Evolutionary conservation across 92 coral and sea anemone species (phyloP).

Genomic region (Epizoanthus scotinus): DNA sequence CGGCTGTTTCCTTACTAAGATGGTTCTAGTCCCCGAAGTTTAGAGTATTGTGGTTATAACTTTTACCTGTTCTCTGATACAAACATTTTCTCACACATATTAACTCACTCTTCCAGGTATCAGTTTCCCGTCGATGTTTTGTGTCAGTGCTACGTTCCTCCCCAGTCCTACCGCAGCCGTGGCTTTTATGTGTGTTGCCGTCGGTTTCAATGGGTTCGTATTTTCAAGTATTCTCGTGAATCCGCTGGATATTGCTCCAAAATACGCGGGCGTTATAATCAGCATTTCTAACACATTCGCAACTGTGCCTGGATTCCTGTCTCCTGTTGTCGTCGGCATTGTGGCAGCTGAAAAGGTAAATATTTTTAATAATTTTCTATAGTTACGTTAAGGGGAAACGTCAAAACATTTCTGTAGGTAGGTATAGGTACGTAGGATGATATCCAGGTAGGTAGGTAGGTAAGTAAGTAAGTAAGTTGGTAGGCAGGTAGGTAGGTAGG

Average conservation of each 20-base stretch:
- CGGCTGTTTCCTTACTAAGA: too few relatives aligned
- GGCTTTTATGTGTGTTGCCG: conserved; percentile 1
- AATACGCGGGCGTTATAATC: conserved; percentile 5
- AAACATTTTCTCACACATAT: too few relatives aligned
- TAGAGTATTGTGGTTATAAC: too few relatives aligned
- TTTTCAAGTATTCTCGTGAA: conserved; percentile 15
- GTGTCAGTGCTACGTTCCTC: background rate
- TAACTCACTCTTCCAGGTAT: background rate
- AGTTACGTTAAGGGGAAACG: too few relatives aligned
- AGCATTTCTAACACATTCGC: conserved; percentile 12
- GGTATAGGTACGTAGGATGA: too few relatives aligned
- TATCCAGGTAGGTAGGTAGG: too few relatives aligned
- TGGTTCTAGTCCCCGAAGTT: too few relatives aligned
- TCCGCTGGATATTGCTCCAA: conserved; percentile 15
- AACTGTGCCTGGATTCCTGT: conserved; percentile 5
- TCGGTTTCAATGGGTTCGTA: conserved; percentile 10
- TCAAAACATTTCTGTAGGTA: too few relatives aligned
- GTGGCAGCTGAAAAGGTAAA: conserved; percentile 5
- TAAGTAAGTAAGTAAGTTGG: too few relatives aligned
- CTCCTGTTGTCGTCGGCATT: conserved; percentile 3
- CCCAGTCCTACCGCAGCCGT: conserved; percentile 20
- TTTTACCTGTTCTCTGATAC: too few relatives aligned
- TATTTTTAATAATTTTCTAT: too few relatives aligned
- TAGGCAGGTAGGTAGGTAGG: too few relatives aligned
- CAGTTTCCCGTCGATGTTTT: conserved; percentile 24